Evolutionary conservation across 2,888 invertebrate species (phyloP).

Genomic region (Busseola fusca): DNA sequence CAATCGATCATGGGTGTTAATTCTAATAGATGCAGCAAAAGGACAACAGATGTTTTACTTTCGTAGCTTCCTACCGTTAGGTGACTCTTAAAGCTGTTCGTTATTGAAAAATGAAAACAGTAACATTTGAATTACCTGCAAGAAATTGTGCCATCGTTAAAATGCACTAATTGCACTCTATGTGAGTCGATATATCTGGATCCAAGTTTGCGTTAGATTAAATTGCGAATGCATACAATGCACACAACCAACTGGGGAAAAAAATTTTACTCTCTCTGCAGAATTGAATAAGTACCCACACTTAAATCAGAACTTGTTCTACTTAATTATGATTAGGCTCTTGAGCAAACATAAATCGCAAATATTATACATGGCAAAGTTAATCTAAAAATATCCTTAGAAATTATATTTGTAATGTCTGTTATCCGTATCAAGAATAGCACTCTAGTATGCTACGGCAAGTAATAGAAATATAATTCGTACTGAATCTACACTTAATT

Average conservation of each 20-base stretch:
- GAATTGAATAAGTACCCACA: slow-evolving; percentile 57
- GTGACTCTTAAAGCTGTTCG: background rate
- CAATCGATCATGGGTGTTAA: background rate
- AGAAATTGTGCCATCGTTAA: background rate
- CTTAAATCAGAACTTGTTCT: slow-evolving; percentile 45
- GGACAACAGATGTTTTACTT: background rate
- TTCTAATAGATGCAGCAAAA: slow-evolving; percentile 1
- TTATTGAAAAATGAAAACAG: background rate
- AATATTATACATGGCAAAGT: slow-evolving; percentile 51
- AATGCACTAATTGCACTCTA: slow-evolving; percentile 3
- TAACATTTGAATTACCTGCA: background rate
- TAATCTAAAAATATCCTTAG: slow-evolving; percentile 38
- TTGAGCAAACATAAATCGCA: slow-evolving; percentile 74
- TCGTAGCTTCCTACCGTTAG: background rate
- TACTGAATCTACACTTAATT: slow-evolving; percentile 60
- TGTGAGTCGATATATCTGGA: slow-evolving; percentile 3
- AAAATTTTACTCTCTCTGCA: slow-evolving; percentile 33
- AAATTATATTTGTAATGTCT: slow-evolving; percentile 52
- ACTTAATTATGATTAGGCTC: slow-evolving; percentile 68
- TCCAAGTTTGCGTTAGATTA: background rate
- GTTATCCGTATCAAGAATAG: slow-evolving; percentile 35
- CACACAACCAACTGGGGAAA: slow-evolving; percentile 38
- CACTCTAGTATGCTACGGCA: slow-evolving; percentile 54
- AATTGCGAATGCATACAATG: slow-evolving; percentile 1
- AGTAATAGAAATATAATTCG: slow-evolving; percentile 59